Evolutionary conservation across 2,113 vertebrate genomes (phyloP).

Genomic region (Carassius carassius): DNA sequence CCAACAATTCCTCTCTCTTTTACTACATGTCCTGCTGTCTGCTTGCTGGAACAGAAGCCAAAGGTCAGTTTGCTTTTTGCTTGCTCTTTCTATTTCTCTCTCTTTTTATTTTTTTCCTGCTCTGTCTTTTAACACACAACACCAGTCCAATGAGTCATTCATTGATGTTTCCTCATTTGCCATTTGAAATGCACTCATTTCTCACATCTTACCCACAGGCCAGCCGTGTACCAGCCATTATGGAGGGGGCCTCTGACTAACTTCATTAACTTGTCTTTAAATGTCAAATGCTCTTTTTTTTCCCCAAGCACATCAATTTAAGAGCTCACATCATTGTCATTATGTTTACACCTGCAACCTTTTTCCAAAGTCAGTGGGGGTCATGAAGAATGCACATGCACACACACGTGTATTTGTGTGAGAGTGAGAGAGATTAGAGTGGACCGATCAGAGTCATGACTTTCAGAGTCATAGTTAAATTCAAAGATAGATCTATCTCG

Average conservation of each 20-base stretch:
- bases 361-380: slow-evolving; percentile 16
- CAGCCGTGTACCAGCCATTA: slow-evolving; percentile 44
- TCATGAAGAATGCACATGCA: slow-evolving; percentile 3
- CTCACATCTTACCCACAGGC: slow-evolving; percentile 43
- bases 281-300: slow-evolving; percentile 35
- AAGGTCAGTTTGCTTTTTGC: slow-evolving; percentile 67
- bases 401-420: neutral
- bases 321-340: slow-evolving; percentile 26
- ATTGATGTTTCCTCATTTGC: slow-evolving; percentile 40
- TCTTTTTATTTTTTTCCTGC: neutral
- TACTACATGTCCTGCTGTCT: slow-evolving; percentile 53
- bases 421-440: neutral
- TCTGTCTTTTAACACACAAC: neutral
- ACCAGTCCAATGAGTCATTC: slow-evolving; percentile 37
- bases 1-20: slow-evolving; percentile 30
- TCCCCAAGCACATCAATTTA: slow-evolving; percentile 18
- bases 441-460: neutral
- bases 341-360: slow-evolving; percentile 33
- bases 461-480: slow-evolving; percentile 12
- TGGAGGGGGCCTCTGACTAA: slow-evolving; percentile 38
- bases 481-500: neutral
- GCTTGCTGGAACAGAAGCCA: slow-evolving; percentile 68
- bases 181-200: slow-evolving; percentile 42
- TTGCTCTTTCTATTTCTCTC: slow-evolving; percentile 3
- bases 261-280: slow-evolving; percentile 47